Evolutionary conservation across 2,113 vertebrate genomes (phyloP), one percentile per base, ranked within the genome.

Genomic region (Odontophorus gujanensis): DNA sequence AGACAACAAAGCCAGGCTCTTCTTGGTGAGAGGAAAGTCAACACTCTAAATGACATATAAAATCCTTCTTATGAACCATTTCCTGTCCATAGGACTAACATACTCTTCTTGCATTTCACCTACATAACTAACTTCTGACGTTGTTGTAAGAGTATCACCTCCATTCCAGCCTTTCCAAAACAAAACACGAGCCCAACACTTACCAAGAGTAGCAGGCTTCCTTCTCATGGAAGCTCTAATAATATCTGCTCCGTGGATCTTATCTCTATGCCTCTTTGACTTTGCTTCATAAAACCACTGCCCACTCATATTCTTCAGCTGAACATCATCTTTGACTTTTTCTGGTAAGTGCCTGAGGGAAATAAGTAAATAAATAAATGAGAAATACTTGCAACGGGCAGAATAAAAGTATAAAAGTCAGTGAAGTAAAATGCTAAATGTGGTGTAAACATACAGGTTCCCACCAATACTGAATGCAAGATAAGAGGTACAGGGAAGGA

Each of bases 201-300:
- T 94, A 99, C 99, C 95, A 76, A 97, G 81, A 2, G 94, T 98
- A 32, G 97, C 83, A 9, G 98, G 97, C 69, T 97, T 98, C 77
- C 98, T 97, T 43, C 93, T 97, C 95, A 99, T 98, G 40, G 99
- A 99, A 40, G 98, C 98, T 94, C 97, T 97, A 77, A 99, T 98
- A 81, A 99, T 98, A 81, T 99, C 99, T 9, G 98, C 97, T 68
- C 98, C 99, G 4, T 99, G 98, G 84, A 98, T 98, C 89, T 97
- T 98, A 50, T 99, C 98, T 95, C 97, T 97, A 95, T 99, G 99
- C 36, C 99, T 98, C 89, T 97, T 98, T 17, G 98, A 98, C 78
- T 99, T 99, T 30, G 98, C 98, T 96, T 99, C 98, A 18, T 99
- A 99, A 97, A 99, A 99, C 99, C 99, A 99, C 11, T 99, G 99